These are phyloP conservation scores for Nomada hirtipes DNA, from an alignment of 2,888 invertebrate species.

Conservation along the genomic window DNA sequence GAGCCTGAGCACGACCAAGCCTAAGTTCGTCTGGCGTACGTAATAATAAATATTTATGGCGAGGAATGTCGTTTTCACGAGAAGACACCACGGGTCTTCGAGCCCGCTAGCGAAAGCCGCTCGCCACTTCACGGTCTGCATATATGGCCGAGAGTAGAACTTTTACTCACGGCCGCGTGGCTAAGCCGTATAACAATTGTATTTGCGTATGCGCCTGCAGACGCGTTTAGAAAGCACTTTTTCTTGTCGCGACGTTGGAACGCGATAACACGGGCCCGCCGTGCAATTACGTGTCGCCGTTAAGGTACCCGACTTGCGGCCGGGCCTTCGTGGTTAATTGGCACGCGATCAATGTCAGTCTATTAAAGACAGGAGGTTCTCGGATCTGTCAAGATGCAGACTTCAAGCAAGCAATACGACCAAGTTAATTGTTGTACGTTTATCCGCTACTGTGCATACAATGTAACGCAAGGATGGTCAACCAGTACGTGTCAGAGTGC, in stretches of 20 bases:
- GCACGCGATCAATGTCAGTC: not conserved
- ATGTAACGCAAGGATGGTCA: not conserved
- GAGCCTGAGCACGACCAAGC: not conserved
- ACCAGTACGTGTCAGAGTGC: not conserved
- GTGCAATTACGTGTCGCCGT: constrained; percentile 33
- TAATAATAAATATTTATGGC: constrained; percentile 64
- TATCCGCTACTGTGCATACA: not conserved
- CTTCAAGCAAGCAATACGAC: too few species aligned
- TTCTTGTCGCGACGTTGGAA: constrained; percentile 42
- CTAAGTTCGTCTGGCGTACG: constrained; percentile 2
- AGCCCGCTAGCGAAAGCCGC: constrained; percentile 71
- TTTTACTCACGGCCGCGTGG: constrained; percentile 74
- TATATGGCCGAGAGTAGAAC: constrained; percentile 74
- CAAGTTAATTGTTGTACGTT: too few species aligned
- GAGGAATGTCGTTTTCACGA: constrained; percentile 59
- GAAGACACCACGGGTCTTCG: constrained; percentile 27
- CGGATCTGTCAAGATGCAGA: too few species aligned
- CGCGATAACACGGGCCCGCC: constrained; percentile 40
- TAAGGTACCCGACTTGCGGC: not conserved
- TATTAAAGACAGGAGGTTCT: too few species aligned
- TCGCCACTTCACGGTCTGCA: constrained; percentile 76
- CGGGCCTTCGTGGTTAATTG: not conserved
- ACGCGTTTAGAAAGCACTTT: constrained; percentile 64
- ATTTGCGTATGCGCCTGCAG: constrained; percentile 56
- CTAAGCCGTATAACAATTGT: constrained; percentile 70